phyloP scores from a whole-genome alignment of 92 coral and sea anemone genomes.

The Epizoanthus illoricatus region DNA sequence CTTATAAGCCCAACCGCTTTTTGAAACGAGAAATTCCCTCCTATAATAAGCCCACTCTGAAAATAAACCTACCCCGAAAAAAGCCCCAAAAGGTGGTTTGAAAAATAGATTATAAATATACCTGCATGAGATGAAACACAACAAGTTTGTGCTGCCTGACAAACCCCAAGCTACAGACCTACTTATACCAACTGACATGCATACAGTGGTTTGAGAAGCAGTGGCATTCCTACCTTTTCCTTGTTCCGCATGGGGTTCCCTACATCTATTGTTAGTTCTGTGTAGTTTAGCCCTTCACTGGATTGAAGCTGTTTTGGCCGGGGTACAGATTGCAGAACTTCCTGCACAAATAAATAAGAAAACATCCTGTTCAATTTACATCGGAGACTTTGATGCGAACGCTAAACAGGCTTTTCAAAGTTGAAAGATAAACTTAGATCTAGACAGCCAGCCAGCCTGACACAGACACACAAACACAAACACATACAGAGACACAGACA shows the following conservation, averaged over 20 bases:
- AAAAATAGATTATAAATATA: not conserved
- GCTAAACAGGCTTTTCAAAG: not conserved
- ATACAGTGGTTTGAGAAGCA: not conserved
- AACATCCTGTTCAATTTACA: not conserved
- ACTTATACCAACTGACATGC: not conserved
- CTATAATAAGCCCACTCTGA: too few relatives aligned
- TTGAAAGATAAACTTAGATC: too few relatives aligned
- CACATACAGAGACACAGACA: too few relatives aligned
- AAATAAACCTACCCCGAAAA: too few relatives aligned
- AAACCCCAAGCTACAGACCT: too few relatives aligned
- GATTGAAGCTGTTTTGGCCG: not conserved
- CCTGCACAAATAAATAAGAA: conserved; percentile 1
- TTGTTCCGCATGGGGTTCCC: conserved; percentile 7
- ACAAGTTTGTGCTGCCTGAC: not conserved
- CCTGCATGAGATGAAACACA: not conserved
- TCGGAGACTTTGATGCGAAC: not conserved
- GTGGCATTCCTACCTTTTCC: conserved; percentile 14
- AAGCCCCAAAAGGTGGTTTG: too few relatives aligned
- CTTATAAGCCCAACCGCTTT: too few relatives aligned
- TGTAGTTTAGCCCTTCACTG: conserved; percentile 15
- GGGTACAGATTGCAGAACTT: conserved; percentile 23
- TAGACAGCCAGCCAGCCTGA: too few relatives aligned
- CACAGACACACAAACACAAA: too few relatives aligned
- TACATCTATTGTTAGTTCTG: conserved; percentile 31
- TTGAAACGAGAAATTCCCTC: too few relatives aligned